These are phyloP conservation scores for Pipistrellus pipistrellus DNA, from an alignment of 2,797 vertebrate genomes.

Conservation along the genomic window DNA sequence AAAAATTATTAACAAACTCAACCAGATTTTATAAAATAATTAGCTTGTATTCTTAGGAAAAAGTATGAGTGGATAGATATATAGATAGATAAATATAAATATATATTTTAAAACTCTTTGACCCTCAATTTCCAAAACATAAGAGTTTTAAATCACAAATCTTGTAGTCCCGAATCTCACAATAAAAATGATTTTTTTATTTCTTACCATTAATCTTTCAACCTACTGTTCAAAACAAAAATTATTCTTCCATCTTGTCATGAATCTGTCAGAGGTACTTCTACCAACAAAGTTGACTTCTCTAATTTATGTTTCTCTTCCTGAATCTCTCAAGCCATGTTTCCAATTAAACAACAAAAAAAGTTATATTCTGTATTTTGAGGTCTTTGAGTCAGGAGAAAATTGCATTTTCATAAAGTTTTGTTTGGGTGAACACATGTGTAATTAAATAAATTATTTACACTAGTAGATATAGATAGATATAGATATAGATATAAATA, in stretches of 20 bases:
- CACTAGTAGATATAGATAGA: neutral
- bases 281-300: constrained; percentile 83
- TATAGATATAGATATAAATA: neutral
- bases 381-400: constrained; percentile 19
- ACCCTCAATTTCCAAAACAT: constrained; percentile 2
- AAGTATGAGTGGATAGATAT: neutral
- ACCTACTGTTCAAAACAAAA: constrained; percentile 81
- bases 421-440: constrained; percentile 11
- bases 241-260: constrained; percentile 83
- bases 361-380: constrained; percentile 14
- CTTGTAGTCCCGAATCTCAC: constrained; percentile 52
- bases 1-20: neutral
- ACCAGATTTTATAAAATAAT: neutral
- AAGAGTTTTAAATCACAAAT: constrained; percentile 73
- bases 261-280: constrained; percentile 84
- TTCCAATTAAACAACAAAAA: constrained; percentile 58
- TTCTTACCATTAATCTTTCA: constrained; percentile 84
- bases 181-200: constrained; percentile 84
- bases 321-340: constrained; percentile 72
- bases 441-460: neutral
- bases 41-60: neutral
- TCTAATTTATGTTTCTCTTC: constrained; percentile 82
- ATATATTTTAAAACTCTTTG: neutral
- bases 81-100: neutral
- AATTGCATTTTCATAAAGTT: constrained; percentile 6